phyloP scores from a whole-genome alignment of 2,797 vertebrate genomes.

The Microtus agrestis region DNA sequence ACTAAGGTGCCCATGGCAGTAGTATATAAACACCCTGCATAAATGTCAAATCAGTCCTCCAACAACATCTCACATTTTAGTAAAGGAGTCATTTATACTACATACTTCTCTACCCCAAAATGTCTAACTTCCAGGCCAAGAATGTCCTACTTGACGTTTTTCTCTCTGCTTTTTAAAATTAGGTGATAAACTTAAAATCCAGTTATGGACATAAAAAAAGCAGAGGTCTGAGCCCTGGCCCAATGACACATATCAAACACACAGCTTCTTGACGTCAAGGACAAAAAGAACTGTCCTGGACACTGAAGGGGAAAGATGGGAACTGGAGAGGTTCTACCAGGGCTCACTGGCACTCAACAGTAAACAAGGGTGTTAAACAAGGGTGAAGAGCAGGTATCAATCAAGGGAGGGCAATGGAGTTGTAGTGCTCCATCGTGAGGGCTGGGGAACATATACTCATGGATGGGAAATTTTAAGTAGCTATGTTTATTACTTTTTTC shows the following conservation, averaged over 20 bases:
- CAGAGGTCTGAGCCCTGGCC: slow-evolving; percentile 87
- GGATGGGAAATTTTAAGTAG: slow-evolving; percentile 88
- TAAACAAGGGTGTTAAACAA: slow-evolving; percentile 86
- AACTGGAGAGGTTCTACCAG: slow-evolving; percentile 85
- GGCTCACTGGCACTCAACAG: slow-evolving; percentile 87
- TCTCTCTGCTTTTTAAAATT: slow-evolving; percentile 86
- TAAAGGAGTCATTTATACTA: slow-evolving; percentile 87
- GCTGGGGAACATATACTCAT: slow-evolving; percentile 88
- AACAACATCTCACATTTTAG: slow-evolving; percentile 88
- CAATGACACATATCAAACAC: slow-evolving; percentile 93
- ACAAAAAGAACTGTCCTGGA: slow-evolving; percentile 86
- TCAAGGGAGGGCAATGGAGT: slow-evolving; percentile 82
- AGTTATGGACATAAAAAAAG: slow-evolving; percentile 90
- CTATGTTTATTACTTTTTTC: slow-evolving; percentile 89
- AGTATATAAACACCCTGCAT: slow-evolving; percentile 88
- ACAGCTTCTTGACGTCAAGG: slow-evolving; percentile 92
- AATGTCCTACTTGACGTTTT: slow-evolving; percentile 82
- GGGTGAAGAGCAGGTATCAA: slow-evolving; percentile 83
- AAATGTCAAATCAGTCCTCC: slow-evolving; percentile 89
- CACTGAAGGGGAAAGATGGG: slow-evolving; percentile 82
- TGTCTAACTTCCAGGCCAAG: slow-evolving; percentile 86
- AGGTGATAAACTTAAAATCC: slow-evolving; percentile 88
- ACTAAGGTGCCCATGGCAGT: slow-evolving; percentile 85
- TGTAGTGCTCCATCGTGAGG: slow-evolving; percentile 84
- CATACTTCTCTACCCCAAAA: slow-evolving; percentile 86